A percentile compares a stretch with the other conserved stretches of the same genome.
phyloP scores from a whole-genome alignment of 2,113 vertebrate genomes.

The Cygnus atratus region DNA sequence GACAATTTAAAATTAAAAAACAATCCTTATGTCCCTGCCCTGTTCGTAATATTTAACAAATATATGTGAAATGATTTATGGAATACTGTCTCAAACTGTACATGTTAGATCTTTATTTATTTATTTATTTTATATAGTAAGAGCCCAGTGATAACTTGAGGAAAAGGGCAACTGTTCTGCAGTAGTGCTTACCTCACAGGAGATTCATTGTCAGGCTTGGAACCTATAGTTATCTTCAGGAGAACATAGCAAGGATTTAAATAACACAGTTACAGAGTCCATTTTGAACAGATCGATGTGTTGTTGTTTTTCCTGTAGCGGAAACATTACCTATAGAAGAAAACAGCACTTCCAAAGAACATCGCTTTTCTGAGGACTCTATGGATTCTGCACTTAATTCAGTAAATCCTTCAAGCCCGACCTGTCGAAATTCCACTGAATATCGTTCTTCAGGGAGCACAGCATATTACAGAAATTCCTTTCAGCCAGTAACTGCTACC shows the following conservation, averaged over 20 bases:
- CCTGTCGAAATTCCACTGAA: constrained; percentile 71
- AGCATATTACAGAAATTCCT: constrained; percentile 72
- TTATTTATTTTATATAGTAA: not conserved
- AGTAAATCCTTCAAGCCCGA: constrained; percentile 77
- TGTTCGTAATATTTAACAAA: not conserved
- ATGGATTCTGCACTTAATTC: constrained; percentile 86
- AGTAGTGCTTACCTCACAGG: not conserved
- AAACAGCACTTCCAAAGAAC: constrained; percentile 82
- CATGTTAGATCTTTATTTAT: not conserved
- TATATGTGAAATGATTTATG: not conserved
- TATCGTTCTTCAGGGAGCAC: constrained; percentile 73
- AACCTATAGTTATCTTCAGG: not conserved
- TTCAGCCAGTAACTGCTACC: constrained; percentile 62
- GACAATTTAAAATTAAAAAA: not conserved
- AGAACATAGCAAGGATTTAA: not conserved
- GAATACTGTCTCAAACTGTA: not conserved
- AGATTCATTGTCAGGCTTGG: not conserved
- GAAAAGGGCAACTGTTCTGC: not conserved
- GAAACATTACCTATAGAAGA: constrained; percentile 84
- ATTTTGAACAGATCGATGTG: not conserved
- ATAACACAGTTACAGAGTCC: not conserved
- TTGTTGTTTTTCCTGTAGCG: constrained; percentile 75
- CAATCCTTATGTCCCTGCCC: not conserved
- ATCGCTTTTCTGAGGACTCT: constrained; percentile 78
- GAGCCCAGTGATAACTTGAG: not conserved